Percentiles rank a stretch among this genome's conserved stretches.
phyloP scores from a whole-genome alignment of 1,140 invertebrate genomes.

The Brachionus sp. region DNA sequence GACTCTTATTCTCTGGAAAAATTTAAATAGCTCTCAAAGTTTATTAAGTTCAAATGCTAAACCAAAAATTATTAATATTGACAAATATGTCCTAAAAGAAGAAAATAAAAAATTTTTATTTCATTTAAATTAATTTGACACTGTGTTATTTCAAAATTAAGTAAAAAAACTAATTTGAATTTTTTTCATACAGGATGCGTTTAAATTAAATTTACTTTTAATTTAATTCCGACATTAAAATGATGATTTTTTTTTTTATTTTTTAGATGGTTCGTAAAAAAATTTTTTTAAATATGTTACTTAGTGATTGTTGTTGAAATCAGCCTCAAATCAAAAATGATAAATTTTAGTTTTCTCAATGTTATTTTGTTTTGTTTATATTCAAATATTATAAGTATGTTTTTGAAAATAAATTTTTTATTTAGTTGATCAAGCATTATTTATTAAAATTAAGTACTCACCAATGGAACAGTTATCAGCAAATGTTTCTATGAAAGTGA shows the following conservation, averaged over 20 bases:
- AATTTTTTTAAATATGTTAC: neutral
- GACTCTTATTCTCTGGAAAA: neutral
- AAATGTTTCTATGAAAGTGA: conserved; percentile 40
- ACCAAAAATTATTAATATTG: neutral
- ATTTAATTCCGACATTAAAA: neutral
- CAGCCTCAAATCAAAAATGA: neutral
- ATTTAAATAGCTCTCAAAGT: neutral
- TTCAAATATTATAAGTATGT: neutral
- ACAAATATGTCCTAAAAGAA: neutral
- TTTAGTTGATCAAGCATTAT: neutral
- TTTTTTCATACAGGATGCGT: neutral
- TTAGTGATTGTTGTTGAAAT: neutral
- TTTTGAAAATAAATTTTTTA: neutral
- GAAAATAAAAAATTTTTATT: neutral
- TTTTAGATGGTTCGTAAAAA: neutral
- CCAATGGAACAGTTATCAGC: conserved; percentile 3
- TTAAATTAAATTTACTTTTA: neutral
- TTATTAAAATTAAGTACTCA: neutral
- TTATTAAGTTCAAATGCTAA: neutral
- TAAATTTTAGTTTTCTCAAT: neutral
- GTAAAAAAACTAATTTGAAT: no score
- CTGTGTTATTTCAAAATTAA: no score
- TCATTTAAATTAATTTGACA: neutral
- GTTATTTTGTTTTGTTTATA: neutral
- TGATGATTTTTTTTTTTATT: neutral